Evolutionary conservation across 2,888 invertebrate species (phyloP).

Genomic region (Meta bourneti): DNA sequence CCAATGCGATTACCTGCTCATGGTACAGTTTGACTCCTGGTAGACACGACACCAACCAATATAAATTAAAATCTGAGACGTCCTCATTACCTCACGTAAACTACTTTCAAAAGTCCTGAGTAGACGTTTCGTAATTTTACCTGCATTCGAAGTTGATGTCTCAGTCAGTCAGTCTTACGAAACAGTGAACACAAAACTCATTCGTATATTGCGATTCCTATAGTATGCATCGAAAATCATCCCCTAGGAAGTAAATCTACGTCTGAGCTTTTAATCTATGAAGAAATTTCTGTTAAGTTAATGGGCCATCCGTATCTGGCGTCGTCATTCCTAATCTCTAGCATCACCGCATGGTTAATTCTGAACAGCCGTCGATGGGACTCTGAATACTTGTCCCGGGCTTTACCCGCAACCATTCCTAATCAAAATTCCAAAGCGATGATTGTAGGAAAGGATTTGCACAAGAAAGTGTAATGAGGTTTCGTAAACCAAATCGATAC

Average conservation of each 20-base stretch:
- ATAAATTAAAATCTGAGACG: no score
- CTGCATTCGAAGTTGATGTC: background rate
- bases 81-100: no score
- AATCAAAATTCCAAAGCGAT: constrained; percentile 24
- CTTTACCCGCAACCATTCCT: background rate
- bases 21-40: no score
- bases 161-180: background rate
- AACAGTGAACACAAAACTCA: background rate
- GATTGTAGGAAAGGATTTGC: background rate
- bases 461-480: constrained; percentile 8
- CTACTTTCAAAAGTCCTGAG: background rate
- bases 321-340: background rate
- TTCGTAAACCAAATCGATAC: background rate
- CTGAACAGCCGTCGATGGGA: background rate
- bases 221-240: background rate
- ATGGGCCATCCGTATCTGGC: background rate
- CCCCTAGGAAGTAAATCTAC: background rate
- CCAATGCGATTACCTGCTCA: no score
- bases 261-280: background rate
- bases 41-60: no score
- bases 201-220: background rate
- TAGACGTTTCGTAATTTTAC: background rate
- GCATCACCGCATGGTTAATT: background rate
- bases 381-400: background rate
- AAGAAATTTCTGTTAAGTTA: background rate